Base-by-base conservation (phyloP, 1,140 invertebrate species). In the Zaprionus ghesquierei region DNA sequence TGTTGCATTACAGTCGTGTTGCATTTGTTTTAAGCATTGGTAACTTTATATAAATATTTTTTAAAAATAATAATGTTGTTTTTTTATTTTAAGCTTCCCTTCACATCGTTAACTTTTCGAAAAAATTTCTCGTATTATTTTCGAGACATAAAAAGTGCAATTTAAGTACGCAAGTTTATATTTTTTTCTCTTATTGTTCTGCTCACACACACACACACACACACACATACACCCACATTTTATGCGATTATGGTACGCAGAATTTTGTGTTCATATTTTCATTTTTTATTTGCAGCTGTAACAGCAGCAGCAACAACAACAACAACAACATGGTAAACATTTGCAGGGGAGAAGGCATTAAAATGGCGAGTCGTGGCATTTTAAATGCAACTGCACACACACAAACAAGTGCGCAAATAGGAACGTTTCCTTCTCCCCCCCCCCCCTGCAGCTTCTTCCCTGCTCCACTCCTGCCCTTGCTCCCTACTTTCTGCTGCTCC, bases 331-430 rank as follows among this genome's bases (percentile, higher is more conserved):
- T 44, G 27, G 41, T 60, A 64, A 70, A 70, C 49, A 72, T 59
- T 68, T 68, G n/a, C 49, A 51, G 8, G 18, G 2, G 55, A 68
- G 49, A 53, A 5, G 68, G 29, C 60, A 70, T 70, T 70, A 70
- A 64, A 70, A 64, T 38, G 54, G 25, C 58, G 49, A 53, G 50
- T 35, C 66, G 23, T n/a, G 58, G 66, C 61, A 65, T 66, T 72
- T 53, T 53, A 65, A 65, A 65, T 65, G 61, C 63, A 53, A 18
- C 60, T 27, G 33, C 54, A 46, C 50, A 44, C 51, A 71, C 35
- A 29, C 33, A 58, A 55, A 22, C 29, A 23, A 60, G 13, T 10
- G 23, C 23, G 6, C 29, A 49, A 49, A 68, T 35, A 38, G 23
- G 23, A 31, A 13, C 9, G 18, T 10, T 51, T 12, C 23, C 31